Base-by-base conservation (phyloP, 2,888 invertebrate species). In the Polyploca ridens region DNA sequence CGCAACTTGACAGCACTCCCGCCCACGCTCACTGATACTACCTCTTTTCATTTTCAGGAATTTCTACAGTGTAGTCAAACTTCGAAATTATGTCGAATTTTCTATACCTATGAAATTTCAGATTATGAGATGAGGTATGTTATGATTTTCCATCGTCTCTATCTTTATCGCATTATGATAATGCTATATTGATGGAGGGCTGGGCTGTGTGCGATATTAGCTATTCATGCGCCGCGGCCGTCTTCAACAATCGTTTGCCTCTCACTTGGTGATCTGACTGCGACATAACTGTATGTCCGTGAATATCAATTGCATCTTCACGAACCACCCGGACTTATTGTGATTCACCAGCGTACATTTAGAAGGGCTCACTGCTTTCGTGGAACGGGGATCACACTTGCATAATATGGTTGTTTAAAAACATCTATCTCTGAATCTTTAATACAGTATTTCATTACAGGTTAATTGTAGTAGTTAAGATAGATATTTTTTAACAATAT, bases 331-430 rank as follows among this genome's bases (percentile, higher is more conserved):
- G 88, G 83, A 82, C 70, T 78, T 84, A 76, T 74, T 81, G 84
- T 85, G 80, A 79, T 73, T 85, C 91, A 92, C 91, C 83, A 83
- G 85, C 90, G 91, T 90, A 91, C 91, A 90, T 90, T 80, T 83
- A 85, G 78, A 85, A 81, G 88, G 90, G 89, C 77, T 90, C 93
- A 94, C 93, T 87, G 94, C 94, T 93, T 93, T 83, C 81, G 86
- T 89, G 91, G 90, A 90, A 89, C 85, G 88, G 92, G 87, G 77
- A 78, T 88, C 87, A 88, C 90, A 76, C 71, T 76, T 74, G 73
- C 69, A 70, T 73, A 76, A 70, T 27, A 27, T 27, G 74, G 70
- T 81, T 83, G 83, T 84, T 82, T 83, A 89, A 85, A 86, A 86
- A 88, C 83, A 86, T 89, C 83, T 85, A 83, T 81, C 74, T 81